These are phyloP conservation scores for Episyrphus balteatus DNA, from an alignment of 1,140 invertebrate genomes.

Conservation along the genomic window DNA sequence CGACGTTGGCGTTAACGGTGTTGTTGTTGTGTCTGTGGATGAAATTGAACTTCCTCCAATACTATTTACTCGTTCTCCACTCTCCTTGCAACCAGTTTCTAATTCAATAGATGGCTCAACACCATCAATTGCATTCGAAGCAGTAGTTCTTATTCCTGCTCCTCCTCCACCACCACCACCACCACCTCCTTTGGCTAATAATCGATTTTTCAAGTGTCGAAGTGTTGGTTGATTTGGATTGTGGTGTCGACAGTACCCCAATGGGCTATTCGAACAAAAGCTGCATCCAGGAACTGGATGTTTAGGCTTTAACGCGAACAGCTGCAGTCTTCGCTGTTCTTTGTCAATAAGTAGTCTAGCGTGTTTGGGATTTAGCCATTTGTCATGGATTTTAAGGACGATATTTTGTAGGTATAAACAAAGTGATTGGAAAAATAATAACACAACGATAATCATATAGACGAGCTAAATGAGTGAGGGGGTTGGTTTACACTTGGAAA, in stretches of 20 bases:
- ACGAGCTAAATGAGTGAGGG: neutral
- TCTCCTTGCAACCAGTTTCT: neutral
- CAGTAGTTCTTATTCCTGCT: neutral
- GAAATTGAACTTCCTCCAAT: neutral
- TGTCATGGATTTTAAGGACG: constrained; percentile 31
- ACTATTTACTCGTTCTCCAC: neutral
- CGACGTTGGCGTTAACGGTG: no score
- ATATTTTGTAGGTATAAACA: constrained; percentile 34
- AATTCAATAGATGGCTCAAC: neutral
- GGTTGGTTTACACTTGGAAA: no score
- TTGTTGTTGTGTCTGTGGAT: no score
- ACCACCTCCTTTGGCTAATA: neutral
- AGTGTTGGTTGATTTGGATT: constrained; percentile 24
- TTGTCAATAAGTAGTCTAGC: constrained; percentile 28
- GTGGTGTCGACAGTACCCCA: constrained; percentile 32
- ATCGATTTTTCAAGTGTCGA: constrained; percentile 22
- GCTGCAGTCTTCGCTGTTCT: constrained; percentile 15
- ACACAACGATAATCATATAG: constrained; percentile 33
- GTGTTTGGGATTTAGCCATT: constrained; percentile 31
- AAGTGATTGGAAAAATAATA: constrained; percentile 35
- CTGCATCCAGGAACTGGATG: constrained; percentile 17
- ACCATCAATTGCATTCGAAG: neutral
- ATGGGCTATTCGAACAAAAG: constrained; percentile 34
- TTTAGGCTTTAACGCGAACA: constrained; percentile 19
- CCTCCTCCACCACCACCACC: no score